phyloP scores from a whole-genome alignment of 2,113 vertebrate species.

The Alouatta palliata region DNA sequence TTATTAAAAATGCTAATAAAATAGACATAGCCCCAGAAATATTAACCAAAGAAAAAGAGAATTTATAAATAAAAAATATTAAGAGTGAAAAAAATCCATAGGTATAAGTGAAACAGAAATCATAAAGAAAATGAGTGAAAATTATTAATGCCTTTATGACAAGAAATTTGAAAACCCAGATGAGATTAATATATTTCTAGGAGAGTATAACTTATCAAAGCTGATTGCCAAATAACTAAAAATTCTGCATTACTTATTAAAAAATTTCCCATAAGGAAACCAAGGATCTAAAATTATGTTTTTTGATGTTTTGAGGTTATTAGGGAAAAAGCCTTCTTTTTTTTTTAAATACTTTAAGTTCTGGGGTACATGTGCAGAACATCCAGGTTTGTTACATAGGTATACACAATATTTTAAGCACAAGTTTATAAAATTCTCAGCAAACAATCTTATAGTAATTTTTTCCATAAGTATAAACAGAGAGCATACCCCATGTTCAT shows the following conservation, averaged over 20 bases:
- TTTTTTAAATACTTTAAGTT: no score
- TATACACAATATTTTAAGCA: neutral
- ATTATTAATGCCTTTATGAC: neutral
- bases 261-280: neutral
- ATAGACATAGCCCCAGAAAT: neutral
- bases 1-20: neutral
- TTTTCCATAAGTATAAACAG: neutral
- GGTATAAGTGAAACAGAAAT: neutral
- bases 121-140: neutral
- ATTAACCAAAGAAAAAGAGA: neutral
- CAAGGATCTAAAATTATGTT: neutral
- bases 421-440: neutral
- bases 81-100: neutral
- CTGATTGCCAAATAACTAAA: neutral
- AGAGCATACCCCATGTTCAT: neutral
- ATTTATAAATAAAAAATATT: neutral
- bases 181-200: neutral
- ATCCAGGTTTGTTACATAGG: no score
- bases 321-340: no score
- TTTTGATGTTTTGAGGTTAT: no score
- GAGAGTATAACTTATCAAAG: neutral
- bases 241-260: neutral
- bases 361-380: no score
- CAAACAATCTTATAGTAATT: neutral
- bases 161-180: neutral